Conservation (phyloP, 2,888 invertebrate species). For the Pachycephus smyrnensis region DNA sequence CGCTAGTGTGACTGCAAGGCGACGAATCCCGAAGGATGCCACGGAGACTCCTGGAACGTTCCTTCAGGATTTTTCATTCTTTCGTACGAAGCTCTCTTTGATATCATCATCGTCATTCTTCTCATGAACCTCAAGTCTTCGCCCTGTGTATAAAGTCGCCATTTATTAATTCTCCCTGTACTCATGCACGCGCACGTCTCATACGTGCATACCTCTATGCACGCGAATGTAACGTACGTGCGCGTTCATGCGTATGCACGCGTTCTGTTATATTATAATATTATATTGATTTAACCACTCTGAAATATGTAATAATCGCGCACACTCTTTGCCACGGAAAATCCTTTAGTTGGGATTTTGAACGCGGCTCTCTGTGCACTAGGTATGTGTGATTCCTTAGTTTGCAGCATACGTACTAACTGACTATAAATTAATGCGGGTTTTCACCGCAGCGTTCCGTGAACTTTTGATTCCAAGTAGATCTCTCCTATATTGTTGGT, state of each 20-base stretch:
- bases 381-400: constrained; percentile 19
- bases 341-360: constrained; percentile 9
- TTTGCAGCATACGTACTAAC: constrained; percentile 18
- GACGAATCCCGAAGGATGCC: constrained; percentile 20
- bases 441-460: constrained; percentile 8
- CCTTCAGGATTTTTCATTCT: not conserved
- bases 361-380: not conserved
- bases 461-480: constrained; percentile 16
- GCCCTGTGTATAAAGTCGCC: constrained; percentile 51
- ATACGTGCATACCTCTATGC: constrained; percentile 12
- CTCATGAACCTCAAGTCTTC: constrained; percentile 25
- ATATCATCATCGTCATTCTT: constrained; percentile 26
- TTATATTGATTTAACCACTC: constrained; percentile 2
- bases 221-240: constrained; percentile 18
- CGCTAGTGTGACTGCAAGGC: constrained; percentile 24
- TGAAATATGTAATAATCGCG: not conserved
- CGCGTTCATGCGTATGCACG: constrained; percentile 15
- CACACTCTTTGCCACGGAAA: constrained; percentile 8
- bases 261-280: constrained; percentile 17
- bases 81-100: constrained; percentile 6
- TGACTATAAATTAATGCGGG: constrained; percentile 16
- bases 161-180: constrained; percentile 6
- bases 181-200: constrained; percentile 12
- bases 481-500: constrained; percentile 15
- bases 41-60: constrained; percentile 17